Base-by-base conservation (phyloP, 2,797 vertebrate genomes). In the Morelia viridis region DNA sequence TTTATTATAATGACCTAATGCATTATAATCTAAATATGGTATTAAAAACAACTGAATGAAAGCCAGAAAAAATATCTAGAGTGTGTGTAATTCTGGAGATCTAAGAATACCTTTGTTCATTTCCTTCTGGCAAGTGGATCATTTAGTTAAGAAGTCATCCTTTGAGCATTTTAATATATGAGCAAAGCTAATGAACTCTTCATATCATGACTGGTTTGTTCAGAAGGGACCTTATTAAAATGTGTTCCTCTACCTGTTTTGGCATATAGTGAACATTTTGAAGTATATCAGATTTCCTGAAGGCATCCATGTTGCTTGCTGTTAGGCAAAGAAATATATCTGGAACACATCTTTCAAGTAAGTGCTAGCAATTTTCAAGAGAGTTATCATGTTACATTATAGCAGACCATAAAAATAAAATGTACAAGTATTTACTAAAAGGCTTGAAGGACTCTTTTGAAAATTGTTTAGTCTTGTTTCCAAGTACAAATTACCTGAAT, bases 171-270 rank as follows among this genome's bases (percentile, higher is more conserved):
- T 85, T 80, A 84, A 57, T 13, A 60, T 60, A 46, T 91, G 15
- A 60, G 9, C 46, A 76, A 91, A 91, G 22, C 24, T 9, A 60
- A 76, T 24, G 17, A 17, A 8, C 15, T 57, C 35, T 87, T 87
- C 53, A 60, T 60, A 35, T 91, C 58, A 46, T 46, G 31, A 41
- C 41, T 76, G 35, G 12, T 91, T 91, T 60, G 26, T 87, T 58
- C 90, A 76, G 62, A 41, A 86, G 84, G 31, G 90, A 60, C 15
- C 56, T 87, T 87, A 46, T 87, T 91, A 91, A 91, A 80, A 91
- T 11, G 15, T 76, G 57, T 31, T 3, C 64, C 46, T 28, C 57
- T 87, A 60, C 35, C 46, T 1, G 17, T 87, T 26, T 31, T 57
- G n/a, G 56, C 24, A 87, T 58, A 50, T 65, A 58, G 31, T 76